Percentiles rank a stretch among this genome's conserved stretches.
phyloP scores from a whole-genome alignment of 2,113 vertebrate species.

The Alaudala cheleensis region DNA sequence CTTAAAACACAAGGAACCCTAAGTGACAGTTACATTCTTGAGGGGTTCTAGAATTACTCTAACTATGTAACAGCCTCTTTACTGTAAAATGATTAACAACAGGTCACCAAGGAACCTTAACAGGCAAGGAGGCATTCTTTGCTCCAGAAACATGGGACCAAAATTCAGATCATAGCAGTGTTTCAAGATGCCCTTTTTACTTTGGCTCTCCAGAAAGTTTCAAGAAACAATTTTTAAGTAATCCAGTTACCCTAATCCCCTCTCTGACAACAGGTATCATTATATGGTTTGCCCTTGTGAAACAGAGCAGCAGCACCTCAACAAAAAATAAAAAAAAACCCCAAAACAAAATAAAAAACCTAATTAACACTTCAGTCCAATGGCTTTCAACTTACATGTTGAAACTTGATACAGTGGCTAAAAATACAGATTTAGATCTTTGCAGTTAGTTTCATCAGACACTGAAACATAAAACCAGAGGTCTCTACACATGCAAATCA shows the following conservation, averaged over 20 bases:
- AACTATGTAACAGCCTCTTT: neutral
- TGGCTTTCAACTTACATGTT: neutral
- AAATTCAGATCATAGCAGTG: neutral
- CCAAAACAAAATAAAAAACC: neutral
- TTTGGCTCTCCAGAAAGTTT: neutral
- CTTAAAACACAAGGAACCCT: neutral
- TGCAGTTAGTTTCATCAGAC: neutral
- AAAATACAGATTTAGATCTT: neutral
- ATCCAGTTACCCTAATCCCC: neutral
- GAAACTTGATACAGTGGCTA: neutral
- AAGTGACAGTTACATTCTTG: neutral
- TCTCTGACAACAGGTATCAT: neutral
- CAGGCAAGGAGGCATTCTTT: neutral
- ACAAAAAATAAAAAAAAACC: neutral
- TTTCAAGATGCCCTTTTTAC: neutral
- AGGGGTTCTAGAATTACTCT: neutral
- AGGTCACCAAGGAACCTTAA: neutral
- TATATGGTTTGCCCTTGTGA: neutral
- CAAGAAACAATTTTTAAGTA: neutral
- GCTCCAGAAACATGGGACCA: neutral
- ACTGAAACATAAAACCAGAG: constrained; percentile 2
- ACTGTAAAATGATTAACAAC: neutral
- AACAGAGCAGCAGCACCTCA: accelerated
- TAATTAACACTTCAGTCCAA: neutral
- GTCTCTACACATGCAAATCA: neutral